A percentile compares a stretch with the other conserved stretches of the same genome.
Evolutionary conservation across 1,140 invertebrate genomes (phyloP).

Genomic region (Bathynomus jamesi): DNA sequence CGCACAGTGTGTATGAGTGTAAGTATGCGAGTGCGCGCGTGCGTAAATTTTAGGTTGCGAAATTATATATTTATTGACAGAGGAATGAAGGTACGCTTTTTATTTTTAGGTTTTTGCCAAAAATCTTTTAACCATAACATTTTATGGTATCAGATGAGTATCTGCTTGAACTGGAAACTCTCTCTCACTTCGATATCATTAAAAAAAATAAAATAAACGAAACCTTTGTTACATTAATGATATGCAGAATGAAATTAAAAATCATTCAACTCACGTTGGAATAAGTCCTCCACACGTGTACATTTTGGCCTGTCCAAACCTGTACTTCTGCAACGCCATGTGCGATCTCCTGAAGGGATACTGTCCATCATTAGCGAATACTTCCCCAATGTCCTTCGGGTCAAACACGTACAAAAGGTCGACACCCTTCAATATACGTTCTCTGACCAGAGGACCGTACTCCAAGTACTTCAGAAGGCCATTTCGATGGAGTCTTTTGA

Average conservation of each 20-base stretch:
- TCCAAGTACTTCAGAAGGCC: conserved; percentile 60
- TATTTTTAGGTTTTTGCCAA: too few species aligned
- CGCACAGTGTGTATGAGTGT: too few species aligned
- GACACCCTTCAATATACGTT: conserved; percentile 62
- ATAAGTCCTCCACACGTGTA: conserved; percentile 74
- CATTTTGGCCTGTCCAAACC: conserved; percentile 58
- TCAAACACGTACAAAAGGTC: conserved; percentile 65
- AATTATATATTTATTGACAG: too few species aligned
- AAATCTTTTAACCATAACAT: too few species aligned
- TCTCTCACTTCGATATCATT: too few species aligned
- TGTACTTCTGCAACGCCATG: conserved; percentile 66
- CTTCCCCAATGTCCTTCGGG: conserved; percentile 66
- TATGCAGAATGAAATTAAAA: not conserved
- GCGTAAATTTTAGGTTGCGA: too few species aligned
- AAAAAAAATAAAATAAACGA: too few species aligned
- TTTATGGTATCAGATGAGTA: too few species aligned
- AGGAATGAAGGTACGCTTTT: too few species aligned
- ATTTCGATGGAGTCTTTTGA: conserved; percentile 58
- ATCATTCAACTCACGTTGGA: conserved; percentile 59
- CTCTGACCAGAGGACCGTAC: conserved; percentile 68
- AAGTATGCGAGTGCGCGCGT: too few species aligned
- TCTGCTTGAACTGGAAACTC: too few species aligned
- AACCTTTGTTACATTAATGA: too few species aligned
- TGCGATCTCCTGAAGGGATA: conserved; percentile 73
- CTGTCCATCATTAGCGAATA: conserved; percentile 57